Evolutionary conservation across 35 echinoderm and acorn worm species (phyloP).

Genomic region (Chiridota heheva): DNA sequence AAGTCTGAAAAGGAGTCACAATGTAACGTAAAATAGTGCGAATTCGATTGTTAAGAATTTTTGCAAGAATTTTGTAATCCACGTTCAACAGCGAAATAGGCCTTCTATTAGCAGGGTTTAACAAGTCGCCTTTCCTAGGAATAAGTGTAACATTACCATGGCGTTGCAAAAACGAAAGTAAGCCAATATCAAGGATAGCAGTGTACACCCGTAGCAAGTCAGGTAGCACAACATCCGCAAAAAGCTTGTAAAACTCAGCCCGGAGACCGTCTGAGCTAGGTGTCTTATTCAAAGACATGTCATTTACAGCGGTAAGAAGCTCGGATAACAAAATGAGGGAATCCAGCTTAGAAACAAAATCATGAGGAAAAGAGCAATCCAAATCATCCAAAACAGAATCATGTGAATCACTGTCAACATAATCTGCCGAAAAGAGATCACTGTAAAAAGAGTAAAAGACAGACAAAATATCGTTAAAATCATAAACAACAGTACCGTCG

Average conservation of each 20-base stretch:
- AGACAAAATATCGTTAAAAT: too few species aligned
- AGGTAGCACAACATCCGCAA: not conserved
- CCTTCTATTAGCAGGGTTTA: not conserved
- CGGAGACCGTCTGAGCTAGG: constrained; percentile 5
- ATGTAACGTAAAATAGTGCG: not conserved
- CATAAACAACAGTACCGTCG: too few species aligned
- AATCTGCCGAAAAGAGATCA: too few species aligned
- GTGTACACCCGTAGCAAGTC: not conserved
- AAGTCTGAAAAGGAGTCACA: constrained; percentile 21
- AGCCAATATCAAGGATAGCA: not conserved
- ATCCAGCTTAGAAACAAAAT: not conserved
- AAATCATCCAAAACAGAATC: too few species aligned
- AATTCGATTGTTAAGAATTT: not conserved
- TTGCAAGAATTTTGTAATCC: constrained; percentile 33
- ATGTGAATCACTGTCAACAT: too few species aligned
- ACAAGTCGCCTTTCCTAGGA: not conserved
- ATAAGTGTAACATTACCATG: not conserved
- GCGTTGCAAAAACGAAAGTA: not conserved
- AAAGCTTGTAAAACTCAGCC: constrained; percentile 12
- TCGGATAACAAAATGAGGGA: not conserved
- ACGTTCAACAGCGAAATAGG: constrained; percentile 27
- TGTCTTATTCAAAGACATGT: not conserved
- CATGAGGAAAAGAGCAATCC: too few species aligned
- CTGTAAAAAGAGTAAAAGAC: too few species aligned
- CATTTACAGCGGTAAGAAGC: not conserved